These are phyloP conservation scores for Chlorospingus semifuscus DNA, from an alignment of 2,797 vertebrate species.

Conservation along the genomic window DNA sequence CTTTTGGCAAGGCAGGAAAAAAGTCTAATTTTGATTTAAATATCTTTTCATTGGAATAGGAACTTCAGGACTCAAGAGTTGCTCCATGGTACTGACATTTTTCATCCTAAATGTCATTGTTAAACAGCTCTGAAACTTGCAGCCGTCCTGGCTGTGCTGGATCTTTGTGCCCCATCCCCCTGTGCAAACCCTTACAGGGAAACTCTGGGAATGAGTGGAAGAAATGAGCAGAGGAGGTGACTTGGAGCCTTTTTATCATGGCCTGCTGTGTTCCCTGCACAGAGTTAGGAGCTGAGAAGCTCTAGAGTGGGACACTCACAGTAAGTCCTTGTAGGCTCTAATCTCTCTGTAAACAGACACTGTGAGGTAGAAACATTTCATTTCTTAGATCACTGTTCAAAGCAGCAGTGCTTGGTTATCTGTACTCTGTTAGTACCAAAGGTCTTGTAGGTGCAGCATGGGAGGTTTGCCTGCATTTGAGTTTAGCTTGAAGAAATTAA, in stretches of 20 bases:
- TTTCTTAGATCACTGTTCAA: not conserved
- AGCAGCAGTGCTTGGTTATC: not conserved
- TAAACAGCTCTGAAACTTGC: not conserved
- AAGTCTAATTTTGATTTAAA: not conserved
- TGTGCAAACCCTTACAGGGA: not conserved
- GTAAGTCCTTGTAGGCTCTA: not conserved
- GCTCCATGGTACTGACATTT: rapidly evolving
- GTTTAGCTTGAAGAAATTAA: not conserved
- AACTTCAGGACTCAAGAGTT: not conserved
- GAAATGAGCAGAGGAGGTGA: not conserved
- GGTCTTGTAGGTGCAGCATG: not conserved
- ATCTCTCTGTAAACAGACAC: not conserved
- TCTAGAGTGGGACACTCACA: not conserved
- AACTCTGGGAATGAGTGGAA: not conserved
- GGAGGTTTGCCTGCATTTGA: not conserved
- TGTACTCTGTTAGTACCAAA: not conserved
- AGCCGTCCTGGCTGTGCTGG: not conserved
- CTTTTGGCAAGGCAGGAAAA: not conserved
- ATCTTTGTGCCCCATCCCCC: not conserved
- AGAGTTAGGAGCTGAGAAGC: not conserved
- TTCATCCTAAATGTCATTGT: not conserved
- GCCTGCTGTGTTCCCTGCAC: not conserved
- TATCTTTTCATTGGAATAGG: not conserved
- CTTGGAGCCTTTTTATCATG: not conserved
- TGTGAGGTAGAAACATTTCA: not conserved